phyloP scores from a whole-genome alignment of 2,888 invertebrate species.

The Leucophenga maculata region DNA sequence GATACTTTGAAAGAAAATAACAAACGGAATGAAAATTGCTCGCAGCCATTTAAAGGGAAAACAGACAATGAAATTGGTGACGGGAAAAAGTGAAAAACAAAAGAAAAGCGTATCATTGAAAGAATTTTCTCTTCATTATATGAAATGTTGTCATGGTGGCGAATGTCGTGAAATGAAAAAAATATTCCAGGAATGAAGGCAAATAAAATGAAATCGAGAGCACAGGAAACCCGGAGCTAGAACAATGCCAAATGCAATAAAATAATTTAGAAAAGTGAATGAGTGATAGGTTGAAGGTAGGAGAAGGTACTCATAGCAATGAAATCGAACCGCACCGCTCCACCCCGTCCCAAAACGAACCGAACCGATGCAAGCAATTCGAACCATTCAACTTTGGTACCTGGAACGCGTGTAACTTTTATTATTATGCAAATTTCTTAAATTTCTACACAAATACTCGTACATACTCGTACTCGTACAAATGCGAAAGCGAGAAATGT shows the following conservation, averaged over 20 bases:
- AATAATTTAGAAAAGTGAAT: conserved; percentile 14
- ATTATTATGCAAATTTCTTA: conserved; percentile 61
- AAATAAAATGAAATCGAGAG: not conserved
- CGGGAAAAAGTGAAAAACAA: not conserved
- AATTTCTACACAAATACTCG: too few species aligned
- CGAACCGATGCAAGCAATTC: conserved; percentile 9
- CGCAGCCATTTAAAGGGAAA: conserved; percentile 45
- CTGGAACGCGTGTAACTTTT: conserved; percentile 66
- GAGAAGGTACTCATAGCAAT: not conserved
- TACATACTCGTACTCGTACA: not conserved
- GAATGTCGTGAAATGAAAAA: not conserved
- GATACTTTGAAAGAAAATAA: conserved; percentile 66
- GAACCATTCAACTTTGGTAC: conserved; percentile 50
- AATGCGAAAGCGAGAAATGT: conserved; percentile 1
- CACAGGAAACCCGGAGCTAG: not conserved
- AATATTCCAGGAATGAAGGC: not conserved
- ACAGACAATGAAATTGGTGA: not conserved
- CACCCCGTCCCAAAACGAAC: not conserved
- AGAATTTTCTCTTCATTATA: not conserved
- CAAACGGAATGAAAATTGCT: conserved; percentile 62
- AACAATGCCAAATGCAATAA: conserved; percentile 14
- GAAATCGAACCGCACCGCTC: not conserved
- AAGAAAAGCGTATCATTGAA: not conserved
- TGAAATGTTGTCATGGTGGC: conserved; percentile 12
- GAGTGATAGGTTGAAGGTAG: not conserved